Conservation (phyloP, 1,140 invertebrate species). For the Spodoptera frugiperda region DNA sequence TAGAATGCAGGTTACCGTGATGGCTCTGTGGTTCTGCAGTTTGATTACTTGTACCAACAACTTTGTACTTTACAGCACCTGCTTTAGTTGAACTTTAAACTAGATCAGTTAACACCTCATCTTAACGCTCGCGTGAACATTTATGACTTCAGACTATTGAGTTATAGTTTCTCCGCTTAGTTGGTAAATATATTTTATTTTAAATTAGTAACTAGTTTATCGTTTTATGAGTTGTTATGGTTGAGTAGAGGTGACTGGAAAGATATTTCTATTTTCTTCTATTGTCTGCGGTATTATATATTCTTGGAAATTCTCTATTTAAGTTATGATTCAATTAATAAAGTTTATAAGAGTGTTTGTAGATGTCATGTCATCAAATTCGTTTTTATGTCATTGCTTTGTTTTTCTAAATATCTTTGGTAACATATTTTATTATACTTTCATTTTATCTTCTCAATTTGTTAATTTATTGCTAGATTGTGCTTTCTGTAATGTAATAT, state of each 20-base stretch:
- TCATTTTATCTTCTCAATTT: no score
- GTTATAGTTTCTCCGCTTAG: slow-evolving; percentile 49
- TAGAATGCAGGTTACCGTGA: slow-evolving; percentile 46
- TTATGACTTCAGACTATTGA: slow-evolving; percentile 64
- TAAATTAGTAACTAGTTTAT: slow-evolving; percentile 25
- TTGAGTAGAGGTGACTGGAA: neutral
- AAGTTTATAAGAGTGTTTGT: no score
- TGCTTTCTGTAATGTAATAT: slow-evolving; percentile 13
- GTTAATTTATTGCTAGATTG: neutral
- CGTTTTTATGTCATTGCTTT: neutral
- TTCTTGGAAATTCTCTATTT: no score
- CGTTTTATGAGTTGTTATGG: slow-evolving; percentile 8
- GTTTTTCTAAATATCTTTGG: neutral
- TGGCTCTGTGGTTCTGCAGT: slow-evolving; percentile 48
- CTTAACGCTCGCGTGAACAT: slow-evolving; percentile 63
- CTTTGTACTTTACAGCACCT: slow-evolving; percentile 59
- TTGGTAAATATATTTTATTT: slow-evolving; percentile 27
- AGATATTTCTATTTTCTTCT: neutral
- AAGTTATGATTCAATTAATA: no score
- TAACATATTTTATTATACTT: neutral
- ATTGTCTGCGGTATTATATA: neutral
- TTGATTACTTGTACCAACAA: slow-evolving; percentile 69
- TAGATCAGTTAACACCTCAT: slow-evolving; percentile 72
- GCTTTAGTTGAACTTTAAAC: slow-evolving; percentile 69
- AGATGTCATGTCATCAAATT: neutral